Evolutionary conservation across 2,888 invertebrate species (phyloP).

Genomic region (Falcaria lacertinaria): DNA sequence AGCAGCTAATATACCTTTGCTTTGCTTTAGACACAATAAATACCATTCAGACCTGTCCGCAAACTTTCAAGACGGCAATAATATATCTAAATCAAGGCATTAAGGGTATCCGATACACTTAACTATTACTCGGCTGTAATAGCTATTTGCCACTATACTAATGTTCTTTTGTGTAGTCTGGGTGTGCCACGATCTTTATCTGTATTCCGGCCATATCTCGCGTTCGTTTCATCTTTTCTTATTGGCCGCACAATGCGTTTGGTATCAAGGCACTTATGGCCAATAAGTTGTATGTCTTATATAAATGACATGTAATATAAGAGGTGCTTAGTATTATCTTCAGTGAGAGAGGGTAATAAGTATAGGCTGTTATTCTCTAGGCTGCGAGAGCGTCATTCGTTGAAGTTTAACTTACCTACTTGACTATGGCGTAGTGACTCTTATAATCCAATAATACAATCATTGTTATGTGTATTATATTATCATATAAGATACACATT

Average conservation of each 20-base stretch:
- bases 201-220: constrained; percentile 25
- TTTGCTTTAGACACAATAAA: constrained; percentile 10
- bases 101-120: constrained; percentile 16
- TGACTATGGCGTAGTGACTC: too few species aligned
- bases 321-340: not conserved
- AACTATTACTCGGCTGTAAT: constrained; percentile 22
- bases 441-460: too few species aligned
- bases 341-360: not conserved
- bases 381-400: constrained; percentile 1
- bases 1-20: not conserved
- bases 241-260: constrained; percentile 20
- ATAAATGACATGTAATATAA: constrained; percentile 1
- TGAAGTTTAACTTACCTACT: constrained; percentile 46
- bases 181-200: constrained; percentile 41
- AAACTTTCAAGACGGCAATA: constrained; percentile 9
- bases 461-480: too few species aligned
- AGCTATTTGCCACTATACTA: constrained; percentile 45
- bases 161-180: constrained; percentile 42
- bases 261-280: not conserved
- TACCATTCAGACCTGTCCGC: constrained; percentile 15
- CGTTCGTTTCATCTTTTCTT: constrained; percentile 31
- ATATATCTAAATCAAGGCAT: constrained; percentile 29
- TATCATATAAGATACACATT: too few species aligned
- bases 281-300: not conserved
- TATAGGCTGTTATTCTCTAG: not conserved